These are phyloP conservation scores for Brachionus rubens DNA, from an alignment of 1,140 invertebrate species.

Conservation along the genomic window DNA sequence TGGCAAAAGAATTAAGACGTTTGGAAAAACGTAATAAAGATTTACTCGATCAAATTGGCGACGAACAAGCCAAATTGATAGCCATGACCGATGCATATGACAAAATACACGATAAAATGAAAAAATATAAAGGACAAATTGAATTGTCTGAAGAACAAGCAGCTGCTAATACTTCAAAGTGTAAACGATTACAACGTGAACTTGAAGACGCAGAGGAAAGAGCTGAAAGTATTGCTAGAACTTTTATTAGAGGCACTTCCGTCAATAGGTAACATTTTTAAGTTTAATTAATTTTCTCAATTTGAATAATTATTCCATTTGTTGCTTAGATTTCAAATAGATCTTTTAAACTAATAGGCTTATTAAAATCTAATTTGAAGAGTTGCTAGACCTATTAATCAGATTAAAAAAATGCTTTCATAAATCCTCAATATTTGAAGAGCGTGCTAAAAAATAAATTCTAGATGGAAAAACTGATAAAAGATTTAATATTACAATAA, in stretches of 20 bases:
- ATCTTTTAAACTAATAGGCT: no score
- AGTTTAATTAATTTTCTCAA: neutral
- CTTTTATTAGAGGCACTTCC: constrained; percentile 25
- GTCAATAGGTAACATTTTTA: neutral
- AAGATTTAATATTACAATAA: no score
- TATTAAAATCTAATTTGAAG: no score
- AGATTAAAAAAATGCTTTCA: no score
- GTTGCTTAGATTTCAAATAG: no score
- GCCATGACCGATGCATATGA: constrained; percentile 42
- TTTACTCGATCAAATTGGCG: constrained; percentile 38
- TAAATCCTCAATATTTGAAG: no score
- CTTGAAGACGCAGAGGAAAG: constrained; percentile 44
- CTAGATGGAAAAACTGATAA: no score
- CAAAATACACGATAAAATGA: constrained; percentile 43
- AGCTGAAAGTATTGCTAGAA: constrained; percentile 42
- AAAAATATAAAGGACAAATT: constrained; percentile 46
- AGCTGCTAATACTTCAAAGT: constrained; percentile 40
- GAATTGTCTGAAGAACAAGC: constrained; percentile 35
- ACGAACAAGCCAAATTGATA: constrained; percentile 44
- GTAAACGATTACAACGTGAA: constrained; percentile 36
- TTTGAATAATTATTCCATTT: no score
- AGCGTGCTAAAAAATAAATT: no score
- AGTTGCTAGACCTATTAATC: no score
- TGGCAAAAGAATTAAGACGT: constrained; percentile 38
- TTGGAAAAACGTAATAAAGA: constrained; percentile 39